A percentile compares a stretch with the other conserved stretches of the same genome.
phyloP scores from a whole-genome alignment of 1,140 invertebrate genomes.

The Brachionus manjavacas region DNA sequence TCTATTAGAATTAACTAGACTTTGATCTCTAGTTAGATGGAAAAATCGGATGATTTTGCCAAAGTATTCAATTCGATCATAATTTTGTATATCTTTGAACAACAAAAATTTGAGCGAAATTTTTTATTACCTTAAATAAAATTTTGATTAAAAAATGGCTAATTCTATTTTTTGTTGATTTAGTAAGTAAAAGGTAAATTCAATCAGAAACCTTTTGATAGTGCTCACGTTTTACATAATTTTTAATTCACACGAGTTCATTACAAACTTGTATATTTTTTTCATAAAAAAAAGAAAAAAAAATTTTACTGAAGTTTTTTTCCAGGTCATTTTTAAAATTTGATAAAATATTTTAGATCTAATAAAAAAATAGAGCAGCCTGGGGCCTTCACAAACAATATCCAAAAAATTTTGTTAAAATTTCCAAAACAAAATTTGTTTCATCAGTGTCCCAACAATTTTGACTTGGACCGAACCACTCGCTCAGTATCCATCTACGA shows the following conservation, averaged over 20 bases:
- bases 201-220: not conserved
- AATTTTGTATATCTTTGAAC: not conserved
- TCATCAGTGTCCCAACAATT: not conserved
- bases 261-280: not conserved
- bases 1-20: not conserved
- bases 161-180: not conserved
- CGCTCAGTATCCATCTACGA: not conserved
- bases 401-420: constrained; percentile 7
- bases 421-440: not conserved
- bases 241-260: not conserved
- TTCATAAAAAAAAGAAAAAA: too few relatives aligned
- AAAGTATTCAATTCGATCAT: not conserved
- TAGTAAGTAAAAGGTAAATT: not conserved
- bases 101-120: not conserved
- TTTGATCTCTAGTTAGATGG: not conserved
- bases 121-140: not conserved
- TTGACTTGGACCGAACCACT: not conserved
- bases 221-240: not conserved
- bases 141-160: not conserved
- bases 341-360: too few relatives aligned
- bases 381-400: not conserved
- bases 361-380: not conserved
- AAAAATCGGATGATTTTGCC: not conserved
- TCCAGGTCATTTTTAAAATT: not conserved
- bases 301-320: not conserved